Conservation (phyloP, 2,113 vertebrate genomes). For the Crocuta crocuta region DNA sequence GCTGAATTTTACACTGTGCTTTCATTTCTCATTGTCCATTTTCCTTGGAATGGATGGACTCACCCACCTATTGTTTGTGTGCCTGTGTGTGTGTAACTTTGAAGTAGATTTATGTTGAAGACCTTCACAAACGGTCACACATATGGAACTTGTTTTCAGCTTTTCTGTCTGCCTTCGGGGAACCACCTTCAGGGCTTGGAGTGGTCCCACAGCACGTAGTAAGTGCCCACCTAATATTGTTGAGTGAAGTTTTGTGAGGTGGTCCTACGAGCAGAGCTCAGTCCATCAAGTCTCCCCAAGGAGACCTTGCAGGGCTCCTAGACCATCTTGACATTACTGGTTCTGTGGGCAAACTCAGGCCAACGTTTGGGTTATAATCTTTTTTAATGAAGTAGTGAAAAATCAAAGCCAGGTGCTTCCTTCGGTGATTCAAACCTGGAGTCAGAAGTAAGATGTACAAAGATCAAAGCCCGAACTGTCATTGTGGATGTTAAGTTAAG, state of each 20-base stretch:
- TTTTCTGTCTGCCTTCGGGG: background rate
- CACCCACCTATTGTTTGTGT: background rate
- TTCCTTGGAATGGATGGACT: background rate
- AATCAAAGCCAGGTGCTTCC: constrained; percentile 72
- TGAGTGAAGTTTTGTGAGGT: background rate
- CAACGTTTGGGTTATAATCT: constrained; percentile 20
- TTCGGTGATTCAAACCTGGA: background rate
- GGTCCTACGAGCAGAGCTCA: background rate
- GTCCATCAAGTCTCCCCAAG: background rate
- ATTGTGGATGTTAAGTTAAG: background rate
- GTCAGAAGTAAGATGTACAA: constrained; percentile 24
- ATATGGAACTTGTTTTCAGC: background rate
- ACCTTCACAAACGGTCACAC: background rate
- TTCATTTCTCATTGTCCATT: background rate
- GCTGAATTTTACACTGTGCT: background rate
- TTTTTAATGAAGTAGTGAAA: constrained; percentile 55
- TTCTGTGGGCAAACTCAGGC: background rate
- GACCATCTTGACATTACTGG: background rate
- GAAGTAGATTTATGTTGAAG: constrained; percentile 3
- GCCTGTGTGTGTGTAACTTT: background rate
- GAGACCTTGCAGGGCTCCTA: background rate
- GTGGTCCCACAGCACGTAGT: no score
- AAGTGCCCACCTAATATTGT: background rate
- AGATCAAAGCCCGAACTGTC: constrained; percentile 72
- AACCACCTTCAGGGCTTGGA: background rate